Conservation (phyloP, 92 coral and sea anemone genomes). For the Porites evermanni region DNA sequence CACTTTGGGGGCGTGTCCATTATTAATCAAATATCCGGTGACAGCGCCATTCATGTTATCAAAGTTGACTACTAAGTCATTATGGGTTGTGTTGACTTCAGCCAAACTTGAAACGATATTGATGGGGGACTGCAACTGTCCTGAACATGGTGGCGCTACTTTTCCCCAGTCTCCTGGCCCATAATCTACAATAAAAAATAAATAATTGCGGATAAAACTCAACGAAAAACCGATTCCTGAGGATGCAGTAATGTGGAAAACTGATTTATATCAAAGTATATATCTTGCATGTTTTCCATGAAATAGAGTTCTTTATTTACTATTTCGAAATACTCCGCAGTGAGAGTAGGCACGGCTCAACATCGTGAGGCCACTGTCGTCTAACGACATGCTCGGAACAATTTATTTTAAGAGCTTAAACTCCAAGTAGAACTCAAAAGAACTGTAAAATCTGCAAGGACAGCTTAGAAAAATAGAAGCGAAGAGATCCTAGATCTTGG, state of each 20-base stretch:
- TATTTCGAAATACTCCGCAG: no score
- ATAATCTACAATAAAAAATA: slow-evolving; percentile 40
- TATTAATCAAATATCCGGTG: slow-evolving; percentile 56
- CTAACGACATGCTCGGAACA: no score
- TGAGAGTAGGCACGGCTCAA: no score
- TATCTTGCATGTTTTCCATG: no score
- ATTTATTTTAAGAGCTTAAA: no score
- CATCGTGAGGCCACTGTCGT: no score
- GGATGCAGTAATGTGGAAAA: background rate
- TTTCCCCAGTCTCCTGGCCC: slow-evolving; percentile 79
- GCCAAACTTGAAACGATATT: slow-evolving; percentile 41
- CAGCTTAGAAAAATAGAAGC: no score
- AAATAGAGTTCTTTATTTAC: no score
- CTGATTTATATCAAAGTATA: no score
- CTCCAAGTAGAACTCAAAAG: no score
- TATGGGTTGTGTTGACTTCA: background rate
- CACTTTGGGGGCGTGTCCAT: slow-evolving; percentile 76
- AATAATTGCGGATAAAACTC: background rate
- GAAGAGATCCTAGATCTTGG: no score
- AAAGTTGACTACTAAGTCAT: background rate
- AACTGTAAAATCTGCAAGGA: no score
- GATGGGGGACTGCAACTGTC: slow-evolving; percentile 70
- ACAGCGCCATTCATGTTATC: slow-evolving; percentile 15
- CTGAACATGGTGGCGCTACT: slow-evolving; percentile 51
- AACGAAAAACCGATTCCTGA: background rate